Evolutionary conservation across 2,797 vertebrate genomes (phyloP).

Genomic region (Acanthis flammea): DNA sequence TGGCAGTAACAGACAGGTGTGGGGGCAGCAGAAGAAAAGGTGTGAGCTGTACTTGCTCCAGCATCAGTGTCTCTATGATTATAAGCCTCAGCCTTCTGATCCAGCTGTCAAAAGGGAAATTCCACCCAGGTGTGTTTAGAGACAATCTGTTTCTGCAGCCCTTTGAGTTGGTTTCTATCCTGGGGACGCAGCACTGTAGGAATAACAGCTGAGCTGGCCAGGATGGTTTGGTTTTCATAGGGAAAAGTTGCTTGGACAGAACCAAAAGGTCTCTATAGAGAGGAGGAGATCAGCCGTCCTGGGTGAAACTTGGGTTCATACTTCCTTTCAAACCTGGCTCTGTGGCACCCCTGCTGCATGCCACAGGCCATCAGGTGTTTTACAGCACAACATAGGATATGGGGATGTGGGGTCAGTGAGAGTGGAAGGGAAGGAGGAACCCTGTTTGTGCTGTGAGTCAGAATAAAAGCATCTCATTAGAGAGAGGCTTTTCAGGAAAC

Average conservation of each 20-base stretch:
- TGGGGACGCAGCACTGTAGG: not conserved
- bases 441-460: not conserved
- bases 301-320: not conserved
- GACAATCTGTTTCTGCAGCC: not conserved
- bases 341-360: not conserved
- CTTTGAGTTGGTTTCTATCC: not conserved
- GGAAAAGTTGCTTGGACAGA: not conserved
- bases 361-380: not conserved
- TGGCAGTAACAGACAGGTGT: not conserved
- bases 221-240: not conserved
- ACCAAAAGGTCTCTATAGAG: not conserved
- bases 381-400: not conserved
- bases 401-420: not conserved
- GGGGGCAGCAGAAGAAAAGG: not conserved
- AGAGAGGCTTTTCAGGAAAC: not conserved
- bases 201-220: not conserved
- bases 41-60: not conserved
- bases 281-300: not conserved
- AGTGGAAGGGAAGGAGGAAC: not conserved
- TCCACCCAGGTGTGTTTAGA: not conserved
- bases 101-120: not conserved
- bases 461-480: not conserved
- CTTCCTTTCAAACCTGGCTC: not conserved
- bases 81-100: not conserved
- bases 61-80: not conserved